These are phyloP conservation scores for Hedya salicella DNA, from an alignment of 2,888 invertebrate genomes.

Conservation along the genomic window DNA sequence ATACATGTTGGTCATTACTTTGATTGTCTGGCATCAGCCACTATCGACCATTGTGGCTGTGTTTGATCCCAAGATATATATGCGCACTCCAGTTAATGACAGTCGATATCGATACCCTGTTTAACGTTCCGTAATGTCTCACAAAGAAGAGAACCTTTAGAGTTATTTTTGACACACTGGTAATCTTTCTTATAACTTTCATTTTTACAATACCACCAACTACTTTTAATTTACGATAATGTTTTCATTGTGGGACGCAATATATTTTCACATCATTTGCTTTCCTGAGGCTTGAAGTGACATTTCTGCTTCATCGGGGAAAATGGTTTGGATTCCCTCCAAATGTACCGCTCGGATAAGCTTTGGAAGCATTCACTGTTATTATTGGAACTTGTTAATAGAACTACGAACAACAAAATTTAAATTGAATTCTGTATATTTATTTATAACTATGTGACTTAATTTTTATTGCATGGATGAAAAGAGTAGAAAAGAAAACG, in stretches of 20 bases:
- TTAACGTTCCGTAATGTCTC: not conserved
- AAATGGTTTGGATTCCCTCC: slow-evolving; percentile 79
- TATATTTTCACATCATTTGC: slow-evolving; percentile 76
- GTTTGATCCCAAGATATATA: not conserved
- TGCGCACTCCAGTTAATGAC: not conserved
- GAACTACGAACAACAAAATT: slow-evolving; percentile 42
- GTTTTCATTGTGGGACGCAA: not conserved
- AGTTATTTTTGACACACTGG: not conserved
- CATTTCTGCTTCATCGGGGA: slow-evolving; percentile 71
- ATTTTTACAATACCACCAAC: not conserved
- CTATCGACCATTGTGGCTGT: not conserved
- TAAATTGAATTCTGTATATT: slow-evolving; percentile 22
- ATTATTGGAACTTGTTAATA: slow-evolving; percentile 60
- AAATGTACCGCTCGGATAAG: slow-evolving; percentile 79
- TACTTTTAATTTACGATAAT: not conserved
- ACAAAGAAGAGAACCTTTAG: not conserved
- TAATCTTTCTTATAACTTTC: not conserved
- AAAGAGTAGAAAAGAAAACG: too few relatives aligned
- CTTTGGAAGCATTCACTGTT: slow-evolving; percentile 72
- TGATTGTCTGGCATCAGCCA: slow-evolving; percentile 4
- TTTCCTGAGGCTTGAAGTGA: slow-evolving; percentile 65
- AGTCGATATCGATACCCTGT: not conserved
- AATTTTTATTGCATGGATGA: too few relatives aligned
- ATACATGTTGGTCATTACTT: not conserved
- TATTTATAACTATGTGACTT: slow-evolving; percentile 9